Base-by-base conservation (phyloP, 2,797 vertebrate genomes). In the Rhabdomys pumilio region DNA sequence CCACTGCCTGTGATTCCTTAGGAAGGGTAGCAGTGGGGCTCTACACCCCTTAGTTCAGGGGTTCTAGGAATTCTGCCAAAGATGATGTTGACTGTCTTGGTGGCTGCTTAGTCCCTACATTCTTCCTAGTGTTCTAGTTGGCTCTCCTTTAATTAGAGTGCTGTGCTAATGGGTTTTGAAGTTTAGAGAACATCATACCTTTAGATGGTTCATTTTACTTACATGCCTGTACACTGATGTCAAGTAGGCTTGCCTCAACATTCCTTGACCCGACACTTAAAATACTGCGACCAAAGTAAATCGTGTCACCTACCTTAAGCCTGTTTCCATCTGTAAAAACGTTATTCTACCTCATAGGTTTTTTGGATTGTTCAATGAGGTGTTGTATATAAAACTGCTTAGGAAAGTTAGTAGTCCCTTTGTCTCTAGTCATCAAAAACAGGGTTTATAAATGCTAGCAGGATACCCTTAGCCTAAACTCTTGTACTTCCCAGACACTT, bases 1-100 rank as follows among this genome's bases (percentile, higher is more conserved):
- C 14, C 17, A 77, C 10, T 93, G 44, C n/a, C 31, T 84, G 3
- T 77, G 47, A 61, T 93, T 79, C 67, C 34, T 89, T 84, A 73
- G 7, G 86, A 11, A 59, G 55, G 76, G 5, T 73, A 95, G 83
- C 76, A 92, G 0, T 95, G 76, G 73, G 4, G 22, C n/a, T 69
- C 22, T 80, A 84, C 77, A 63, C 1, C 67, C 87, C 87, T 89
- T 84, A 57, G 34, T 69, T 95, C 12, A 50, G 72, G 84, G 22
- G n/a, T 82, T 24, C 77, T 86, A 84, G 57, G 67, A 89, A 93
- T 95, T 96, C 67, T 96, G 50, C 94, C 93, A 94, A 53, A 94
- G 76, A 88, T 88, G 50, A 34, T n/a, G 50, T 67, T 73, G 59
- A 76, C 26, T 95, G 4, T 93, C 57, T 94, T 95, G 72, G n/a